Conservation (phyloP, 1,140 invertebrate genomes). For the Drosophila miranda region DNA sequence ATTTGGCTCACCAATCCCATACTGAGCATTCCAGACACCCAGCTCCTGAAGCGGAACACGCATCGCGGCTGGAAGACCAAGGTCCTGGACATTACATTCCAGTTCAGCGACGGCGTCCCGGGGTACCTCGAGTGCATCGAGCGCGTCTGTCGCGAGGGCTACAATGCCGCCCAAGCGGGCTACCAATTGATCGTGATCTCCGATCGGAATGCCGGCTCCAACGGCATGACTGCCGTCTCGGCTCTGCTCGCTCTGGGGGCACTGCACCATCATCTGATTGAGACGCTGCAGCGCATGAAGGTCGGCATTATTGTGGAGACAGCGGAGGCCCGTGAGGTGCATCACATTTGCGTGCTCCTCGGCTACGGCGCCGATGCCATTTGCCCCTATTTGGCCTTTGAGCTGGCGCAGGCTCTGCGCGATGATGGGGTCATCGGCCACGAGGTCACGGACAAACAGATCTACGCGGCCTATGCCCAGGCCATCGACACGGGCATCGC, state of each 20-base stretch:
- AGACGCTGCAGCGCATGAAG: conserved; percentile 97
- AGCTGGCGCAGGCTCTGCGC: conserved; percentile 91
- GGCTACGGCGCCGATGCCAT: conserved; percentile 99
- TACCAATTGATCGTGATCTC: conserved; percentile 95
- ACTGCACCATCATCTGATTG: conserved; percentile 97
- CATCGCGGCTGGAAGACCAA: conserved; percentile 96
- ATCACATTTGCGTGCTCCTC: conserved; percentile 97
- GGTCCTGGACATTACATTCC: conserved; percentile 95
- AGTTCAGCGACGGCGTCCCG: conserved; percentile 86
- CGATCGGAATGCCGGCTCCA: conserved; percentile 89
- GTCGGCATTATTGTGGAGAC: conserved; percentile 96
- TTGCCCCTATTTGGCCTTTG: conserved; percentile 98
- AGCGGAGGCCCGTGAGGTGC: conserved; percentile 97
- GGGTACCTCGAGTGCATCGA: conserved; percentile 92
- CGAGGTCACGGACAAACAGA: conserved; percentile 90
- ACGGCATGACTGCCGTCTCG: conserved; percentile 89
- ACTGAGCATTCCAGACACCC: conserved; percentile 94
- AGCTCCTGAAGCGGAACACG: conserved; percentile 92
- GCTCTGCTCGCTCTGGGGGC: conserved; percentile 94
- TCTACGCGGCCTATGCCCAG: conserved; percentile 87
- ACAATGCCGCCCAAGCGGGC: conserved; percentile 89
- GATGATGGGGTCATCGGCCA: conserved; percentile 91
- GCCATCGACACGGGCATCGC: conserved; percentile 91
- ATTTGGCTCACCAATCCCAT: conserved; percentile 97
- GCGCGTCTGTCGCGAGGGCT: conserved; percentile 91